A percentile compares a stretch with the other conserved stretches of the same genome.
Evolutionary conservation across 2,888 invertebrate species (phyloP).

Genomic region (Acronicta leporina): DNA sequence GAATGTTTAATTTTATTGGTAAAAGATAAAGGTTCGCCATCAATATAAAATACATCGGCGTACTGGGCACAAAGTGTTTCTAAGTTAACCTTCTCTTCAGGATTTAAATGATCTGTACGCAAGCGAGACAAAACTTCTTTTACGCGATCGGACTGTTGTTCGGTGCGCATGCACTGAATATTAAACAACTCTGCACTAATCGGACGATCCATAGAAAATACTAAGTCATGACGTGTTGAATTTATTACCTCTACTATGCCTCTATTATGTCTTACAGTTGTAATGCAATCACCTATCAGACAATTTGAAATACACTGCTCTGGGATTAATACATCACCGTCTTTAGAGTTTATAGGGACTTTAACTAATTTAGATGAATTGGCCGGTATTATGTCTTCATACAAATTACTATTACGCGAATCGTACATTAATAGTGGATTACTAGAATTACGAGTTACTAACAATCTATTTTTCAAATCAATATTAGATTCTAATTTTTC

Average conservation of each 20-base stretch:
- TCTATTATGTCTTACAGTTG: not conserved
- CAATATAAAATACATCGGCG: not conserved
- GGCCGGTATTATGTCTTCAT: conserved; percentile 3
- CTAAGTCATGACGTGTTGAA: conserved; percentile 1
- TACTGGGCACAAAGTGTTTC: not conserved
- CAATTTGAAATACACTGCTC: conserved; percentile 4
- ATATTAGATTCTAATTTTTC: conserved; percentile 44
- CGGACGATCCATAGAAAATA: conserved; percentile 10
- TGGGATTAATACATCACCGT: not conserved
- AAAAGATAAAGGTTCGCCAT: not conserved
- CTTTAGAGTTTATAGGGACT: not conserved
- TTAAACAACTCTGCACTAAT: conserved; percentile 2
- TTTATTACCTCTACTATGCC: conserved; percentile 7
- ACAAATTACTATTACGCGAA: not conserved
- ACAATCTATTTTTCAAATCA: conserved; percentile 34
- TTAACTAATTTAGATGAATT: not conserved
- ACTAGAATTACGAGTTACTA: conserved; percentile 28
- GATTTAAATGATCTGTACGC: not conserved
- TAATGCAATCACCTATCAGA: not conserved
- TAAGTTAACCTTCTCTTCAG: not conserved
- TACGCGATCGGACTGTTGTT: not conserved
- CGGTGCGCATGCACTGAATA: not conserved
- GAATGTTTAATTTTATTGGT: not conserved
- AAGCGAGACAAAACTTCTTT: not conserved
- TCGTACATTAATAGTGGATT: not conserved